phyloP scores from a whole-genome alignment of 64 coral and sea anemone genomes.

The Anthopleura sola region DNA sequence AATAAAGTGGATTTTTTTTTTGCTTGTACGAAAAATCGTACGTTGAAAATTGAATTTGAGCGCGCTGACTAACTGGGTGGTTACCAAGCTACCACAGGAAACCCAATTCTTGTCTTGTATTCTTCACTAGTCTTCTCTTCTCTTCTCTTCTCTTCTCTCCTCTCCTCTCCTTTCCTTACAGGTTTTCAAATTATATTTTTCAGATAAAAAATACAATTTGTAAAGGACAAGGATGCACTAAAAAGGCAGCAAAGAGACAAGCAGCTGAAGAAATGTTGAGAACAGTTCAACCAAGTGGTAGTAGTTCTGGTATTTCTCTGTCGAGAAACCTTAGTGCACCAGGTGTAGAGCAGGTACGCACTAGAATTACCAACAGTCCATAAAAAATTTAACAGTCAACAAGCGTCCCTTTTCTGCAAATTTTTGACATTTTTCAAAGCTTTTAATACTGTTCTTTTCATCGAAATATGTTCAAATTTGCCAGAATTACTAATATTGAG shows the following conservation, averaged over 20 bases:
- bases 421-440: too few relatives aligned
- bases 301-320: neutral
- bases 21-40: neutral
- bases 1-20: neutral
- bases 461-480: too few relatives aligned
- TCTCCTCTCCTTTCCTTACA: neutral
- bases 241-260: constrained; percentile 64
- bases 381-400: too few relatives aligned
- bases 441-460: too few relatives aligned
- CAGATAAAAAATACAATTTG: constrained; percentile 36
- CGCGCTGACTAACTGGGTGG: neutral
- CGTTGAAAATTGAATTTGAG: constrained; percentile 23
- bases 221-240: constrained; percentile 58
- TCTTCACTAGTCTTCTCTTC: neutral
- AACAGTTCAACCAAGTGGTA: constrained; percentile 4
- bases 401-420: too few relatives aligned
- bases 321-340: neutral
- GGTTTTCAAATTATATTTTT: neutral
- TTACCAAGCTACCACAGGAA: neutral
- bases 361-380: neutral
- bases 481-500: too few relatives aligned
- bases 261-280: constrained; percentile 65
- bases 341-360: neutral
- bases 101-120: neutral
- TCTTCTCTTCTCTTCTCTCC: neutral